Evolutionary conservation across 2,113 vertebrate genomes (phyloP).

Genomic region (Tragelaphus imberbis): DNA sequence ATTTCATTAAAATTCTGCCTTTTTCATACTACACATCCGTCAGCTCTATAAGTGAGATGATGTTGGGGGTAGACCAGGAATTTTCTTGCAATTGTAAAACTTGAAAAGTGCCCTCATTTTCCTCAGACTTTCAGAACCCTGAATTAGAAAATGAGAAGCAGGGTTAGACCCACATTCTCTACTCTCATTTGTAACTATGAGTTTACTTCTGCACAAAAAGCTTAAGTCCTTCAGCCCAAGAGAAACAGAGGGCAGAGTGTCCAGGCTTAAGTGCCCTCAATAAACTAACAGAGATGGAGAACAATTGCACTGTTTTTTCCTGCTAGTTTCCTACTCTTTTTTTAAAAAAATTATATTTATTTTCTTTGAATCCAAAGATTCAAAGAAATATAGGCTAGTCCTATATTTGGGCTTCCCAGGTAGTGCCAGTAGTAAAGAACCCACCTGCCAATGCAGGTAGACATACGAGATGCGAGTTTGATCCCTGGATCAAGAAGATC

Average conservation of each 20-base stretch:
- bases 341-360: background rate
- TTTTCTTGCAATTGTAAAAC: background rate
- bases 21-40: background rate
- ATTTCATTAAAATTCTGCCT: background rate
- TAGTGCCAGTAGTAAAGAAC: background rate
- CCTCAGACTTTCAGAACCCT: background rate
- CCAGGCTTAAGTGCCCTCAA: background rate
- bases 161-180: background rate
- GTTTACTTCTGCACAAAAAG: background rate
- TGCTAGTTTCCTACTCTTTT: background rate
- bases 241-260: background rate
- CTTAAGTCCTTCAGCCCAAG: background rate
- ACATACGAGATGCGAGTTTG: fast-evolving
- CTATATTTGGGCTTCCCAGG: background rate
- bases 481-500: background rate
- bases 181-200: background rate
- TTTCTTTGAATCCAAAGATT: background rate
- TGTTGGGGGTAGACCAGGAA: background rate
- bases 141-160: background rate
- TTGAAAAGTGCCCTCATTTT: background rate
- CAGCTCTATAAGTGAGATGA: background rate
- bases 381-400: background rate
- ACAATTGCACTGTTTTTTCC: background rate
- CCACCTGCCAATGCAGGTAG: background rate
- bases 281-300: background rate